Evolutionary conservation across 2,888 invertebrate species (phyloP).

Genomic region (Amitus sp.): DNA sequence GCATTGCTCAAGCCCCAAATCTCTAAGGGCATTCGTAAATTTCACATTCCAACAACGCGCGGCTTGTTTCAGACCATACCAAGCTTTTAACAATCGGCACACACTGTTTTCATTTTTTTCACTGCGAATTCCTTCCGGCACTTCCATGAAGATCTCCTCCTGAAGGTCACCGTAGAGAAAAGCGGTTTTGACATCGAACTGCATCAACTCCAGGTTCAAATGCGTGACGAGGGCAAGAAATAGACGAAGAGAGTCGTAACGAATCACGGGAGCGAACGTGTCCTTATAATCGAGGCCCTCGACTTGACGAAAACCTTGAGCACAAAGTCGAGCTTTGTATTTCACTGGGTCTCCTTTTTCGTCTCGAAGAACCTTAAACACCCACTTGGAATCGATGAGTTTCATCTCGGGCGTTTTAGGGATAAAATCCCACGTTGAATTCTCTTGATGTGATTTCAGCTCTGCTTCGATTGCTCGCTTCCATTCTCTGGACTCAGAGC

Average conservation of each 20-base stretch:
- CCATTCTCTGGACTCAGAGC: slow-evolving; percentile 8
- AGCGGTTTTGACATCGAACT: slow-evolving; percentile 37
- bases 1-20: slow-evolving; percentile 16
- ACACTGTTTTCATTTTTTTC: not conserved
- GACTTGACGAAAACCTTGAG: slow-evolving; percentile 23
- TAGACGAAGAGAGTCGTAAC: slow-evolving; percentile 27
- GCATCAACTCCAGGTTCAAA: slow-evolving; percentile 27
- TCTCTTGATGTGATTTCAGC: slow-evolving; percentile 9
- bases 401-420: not conserved
- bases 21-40: slow-evolving; percentile 11
- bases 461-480: slow-evolving; percentile 15
- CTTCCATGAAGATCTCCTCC: slow-evolving; percentile 32
- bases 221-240: slow-evolving; percentile 26
- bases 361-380: slow-evolving; percentile 12
- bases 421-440: slow-evolving; percentile 11
- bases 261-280: slow-evolving; percentile 35
- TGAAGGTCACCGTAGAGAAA: slow-evolving; percentile 35
- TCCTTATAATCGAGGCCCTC: slow-evolving; percentile 22
- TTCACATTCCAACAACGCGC: slow-evolving; percentile 20
- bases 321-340: slow-evolving; percentile 19
- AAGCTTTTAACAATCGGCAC: slow-evolving; percentile 19
- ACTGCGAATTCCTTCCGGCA: slow-evolving; percentile 12
- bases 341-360: not conserved
- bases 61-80: slow-evolving; percentile 24
- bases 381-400: slow-evolving; percentile 22